Base-by-base conservation (phyloP, 2,797 vertebrate genomes). In the Enteromius afrohamiltoni region DNA sequence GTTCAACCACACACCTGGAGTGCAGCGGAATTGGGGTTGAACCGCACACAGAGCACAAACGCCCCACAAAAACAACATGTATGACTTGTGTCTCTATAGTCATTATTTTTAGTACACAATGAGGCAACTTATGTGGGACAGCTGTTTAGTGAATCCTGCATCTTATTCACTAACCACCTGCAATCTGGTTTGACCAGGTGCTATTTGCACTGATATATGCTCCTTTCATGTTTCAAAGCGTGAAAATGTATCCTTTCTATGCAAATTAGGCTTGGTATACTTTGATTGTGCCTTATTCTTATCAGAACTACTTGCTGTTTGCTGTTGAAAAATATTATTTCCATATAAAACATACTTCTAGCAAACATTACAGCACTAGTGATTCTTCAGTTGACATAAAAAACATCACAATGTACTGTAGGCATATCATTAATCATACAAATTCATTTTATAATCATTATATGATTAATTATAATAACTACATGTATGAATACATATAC, bases 1-100 rank as follows among this genome's bases (percentile, higher is more conserved):
- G 83, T 69, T 85, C 79, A 83, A 23, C 45, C 77, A 60, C 79
- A 85, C 89, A 89, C 85, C 86, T 84, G 82, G 85, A 84, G 79
- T 37, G 65, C 76, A 64, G 71, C 55, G 82, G 80, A 83, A 86
- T 82, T 86, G 65, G 23, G 70, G 71, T 85, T 77, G 45, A 76
- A 64, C 84, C 80, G 68, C 55, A 85, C 75, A 85, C 76, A 45
- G 79, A 47, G 58, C 77, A 53, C n/a, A 76, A 76, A 86, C 42
- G 21, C 49, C 42, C 37, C 79, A 77, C 84, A 26, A 92, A 85
- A 86, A 86, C 67, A 85, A 88, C 74, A 70, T 62, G 49, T 40
- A 49, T 31, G 77, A 68, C 45, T 70, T 23, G 62, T 60, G 51
- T 55, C 49, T 83, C 40, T 64, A 14, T 49, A n/a, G 42, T 53